Evolutionary conservation across 1,140 invertebrate genomes (phyloP), one percentile per base, ranked within the genome.

Genomic region (Callitettix versicolor): DNA sequence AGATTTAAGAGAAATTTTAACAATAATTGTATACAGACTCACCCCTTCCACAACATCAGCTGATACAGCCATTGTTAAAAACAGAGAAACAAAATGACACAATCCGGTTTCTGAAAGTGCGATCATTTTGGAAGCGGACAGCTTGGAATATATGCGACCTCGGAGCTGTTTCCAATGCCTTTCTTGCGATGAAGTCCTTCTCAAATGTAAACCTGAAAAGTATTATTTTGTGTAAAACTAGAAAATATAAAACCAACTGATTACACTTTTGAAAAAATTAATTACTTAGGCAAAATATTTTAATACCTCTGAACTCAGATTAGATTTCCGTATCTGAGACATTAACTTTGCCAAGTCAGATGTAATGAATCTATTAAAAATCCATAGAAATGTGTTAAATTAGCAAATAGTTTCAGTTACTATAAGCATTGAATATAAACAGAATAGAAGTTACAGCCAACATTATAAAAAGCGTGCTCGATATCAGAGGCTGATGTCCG

Each of bases 161-260:
- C 71, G 71, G 9, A 76, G 66, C 59, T 73, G 73, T 58, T 72
- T 73, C 72, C 71, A 75, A 62, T 67, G 61, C 58, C 71, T 72
- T 12, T 52, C 33, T 43, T 73, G 67, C 7, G 56, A 55, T 22
- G 65, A 64, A 42, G 64, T 64, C 43, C 68, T 68, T 41, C 65
- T 55, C 30, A 74, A 63, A 63, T 74, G 68, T 4, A 55, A 64
- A 17, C 71, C 72, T 67, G 17, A 22, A 62, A 59, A 11, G 58
- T 15, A 46, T 41, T n/a, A 47, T 30, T 38, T 22, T 33, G 26
- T 38, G 5, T 34, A 54, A 22, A 36, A 48, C 15, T 43, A 43
- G 17, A 47, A 41, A 21, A 38, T 24, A n/a, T 40, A 40, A 59
- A 24, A 30, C 12, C 12, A 15, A 30, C 17, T 18, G 18, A 6